A percentile compares a stretch with the other conserved stretches of the same genome.
Evolutionary conservation across 2,113 vertebrate genomes (phyloP).

Genomic region (Tretioscincus oriximinensis): DNA sequence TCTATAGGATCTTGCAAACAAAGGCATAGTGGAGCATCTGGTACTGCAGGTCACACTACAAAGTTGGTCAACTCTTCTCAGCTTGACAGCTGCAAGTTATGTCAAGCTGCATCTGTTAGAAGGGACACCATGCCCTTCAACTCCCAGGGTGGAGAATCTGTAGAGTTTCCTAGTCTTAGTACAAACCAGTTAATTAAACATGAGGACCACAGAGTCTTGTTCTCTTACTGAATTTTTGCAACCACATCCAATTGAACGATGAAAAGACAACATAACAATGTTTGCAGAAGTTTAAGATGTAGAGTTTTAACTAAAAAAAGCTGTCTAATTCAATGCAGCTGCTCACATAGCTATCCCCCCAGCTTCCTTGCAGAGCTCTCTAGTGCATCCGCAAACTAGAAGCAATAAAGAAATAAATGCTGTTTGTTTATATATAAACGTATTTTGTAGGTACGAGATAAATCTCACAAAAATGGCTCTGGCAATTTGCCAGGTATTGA

Average conservation of each 20-base stretch:
- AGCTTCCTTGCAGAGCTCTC: background rate
- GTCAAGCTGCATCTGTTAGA: background rate
- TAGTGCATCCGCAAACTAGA: background rate
- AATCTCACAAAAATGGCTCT: constrained; percentile 40
- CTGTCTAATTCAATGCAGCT: background rate
- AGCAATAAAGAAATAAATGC: background rate
- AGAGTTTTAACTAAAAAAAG: background rate
- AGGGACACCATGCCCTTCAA: background rate
- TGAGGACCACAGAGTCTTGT: background rate
- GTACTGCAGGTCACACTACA: background rate
- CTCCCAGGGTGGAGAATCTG: background rate
- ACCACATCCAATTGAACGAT: background rate
- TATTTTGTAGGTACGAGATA: constrained; percentile 1
- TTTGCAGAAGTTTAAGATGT: background rate
- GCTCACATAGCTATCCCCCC: background rate
- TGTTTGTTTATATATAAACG: constrained; percentile 4
- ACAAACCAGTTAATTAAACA: background rate
- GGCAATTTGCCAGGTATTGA: constrained; percentile 36
- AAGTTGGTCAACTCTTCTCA: background rate
- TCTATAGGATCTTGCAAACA: background rate
- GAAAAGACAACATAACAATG: background rate
- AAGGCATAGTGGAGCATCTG: background rate
- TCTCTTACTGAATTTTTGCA: background rate
- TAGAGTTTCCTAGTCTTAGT: no score
- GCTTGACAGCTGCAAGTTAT: background rate